Percentiles rank a stretch among this genome's conserved stretches.
Conservation (phyloP, 2,113 vertebrate genomes). For the Genyomyrus donnyi region DNA sequence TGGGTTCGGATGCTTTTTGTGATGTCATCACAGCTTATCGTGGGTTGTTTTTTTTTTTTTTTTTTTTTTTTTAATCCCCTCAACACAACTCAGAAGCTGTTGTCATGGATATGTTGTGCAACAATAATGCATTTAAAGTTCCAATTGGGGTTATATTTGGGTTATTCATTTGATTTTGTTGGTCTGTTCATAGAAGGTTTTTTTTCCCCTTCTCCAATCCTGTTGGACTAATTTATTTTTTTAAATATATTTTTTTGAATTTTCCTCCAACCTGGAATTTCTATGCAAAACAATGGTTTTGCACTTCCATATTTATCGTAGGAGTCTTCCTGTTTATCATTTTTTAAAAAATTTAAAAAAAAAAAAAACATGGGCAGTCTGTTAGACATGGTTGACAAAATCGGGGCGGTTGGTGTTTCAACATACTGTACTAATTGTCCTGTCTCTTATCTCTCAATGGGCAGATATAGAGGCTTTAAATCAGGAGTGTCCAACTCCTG, state of each 20-base stretch:
- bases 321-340: not conserved
- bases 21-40: not conserved
- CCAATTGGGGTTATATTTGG: not conserved
- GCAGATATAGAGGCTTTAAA: not conserved
- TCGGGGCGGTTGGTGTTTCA: not conserved
- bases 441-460: not conserved
- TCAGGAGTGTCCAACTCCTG: not conserved
- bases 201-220: not conserved
- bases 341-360: not conserved
- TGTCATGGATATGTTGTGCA: not conserved
- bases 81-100: not conserved
- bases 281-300: not conserved
- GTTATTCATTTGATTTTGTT: not conserved
- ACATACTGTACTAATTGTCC: not conserved
- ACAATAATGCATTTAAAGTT: not conserved
- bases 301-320: not conserved
- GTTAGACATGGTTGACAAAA: not conserved
- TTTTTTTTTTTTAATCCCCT: not conserved
- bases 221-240: not conserved
- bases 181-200: not conserved
- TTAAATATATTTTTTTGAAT: not conserved
- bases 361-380: not conserved
- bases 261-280: not conserved
- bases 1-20: conserved; percentile 7
- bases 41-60: not conserved